phyloP scores from a whole-genome alignment of 2,113 vertebrate species.

The Rhinolophus ferrumequinum region DNA sequence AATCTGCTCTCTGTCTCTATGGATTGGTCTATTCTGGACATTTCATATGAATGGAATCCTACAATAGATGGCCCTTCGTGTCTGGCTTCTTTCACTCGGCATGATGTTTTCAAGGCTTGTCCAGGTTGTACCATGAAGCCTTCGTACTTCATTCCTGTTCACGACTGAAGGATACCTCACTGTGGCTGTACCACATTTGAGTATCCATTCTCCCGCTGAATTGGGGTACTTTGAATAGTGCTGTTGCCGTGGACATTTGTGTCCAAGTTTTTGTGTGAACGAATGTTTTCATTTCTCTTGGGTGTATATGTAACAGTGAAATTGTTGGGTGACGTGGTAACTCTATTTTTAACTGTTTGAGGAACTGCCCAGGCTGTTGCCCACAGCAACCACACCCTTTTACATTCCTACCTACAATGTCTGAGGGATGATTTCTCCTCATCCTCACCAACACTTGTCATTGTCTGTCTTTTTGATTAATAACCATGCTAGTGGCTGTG shows the following conservation, averaged over 20 bases:
- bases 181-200: accelerated
- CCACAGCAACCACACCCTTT: neutral
- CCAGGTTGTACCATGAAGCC: accelerated
- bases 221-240: neutral
- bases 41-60: neutral
- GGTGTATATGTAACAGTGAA: neutral
- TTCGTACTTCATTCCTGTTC: neutral
- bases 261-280: neutral
- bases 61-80: neutral
- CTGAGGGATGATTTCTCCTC: too few relatives aligned
- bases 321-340: neutral
- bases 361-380: neutral
- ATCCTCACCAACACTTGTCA: neutral
- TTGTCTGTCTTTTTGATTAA: neutral
- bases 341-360: neutral
- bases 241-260: too few relatives aligned
- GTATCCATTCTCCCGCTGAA: accelerated
- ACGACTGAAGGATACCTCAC: neutral
- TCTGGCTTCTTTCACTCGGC: neutral
- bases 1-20: neutral
- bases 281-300: neutral
- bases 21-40: neutral
- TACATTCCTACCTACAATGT: neutral
- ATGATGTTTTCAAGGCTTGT: neutral
- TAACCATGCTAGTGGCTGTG: neutral